Conservation (phyloP, 2,113 vertebrate genomes). For the Sturnira hondurensis region DNA sequence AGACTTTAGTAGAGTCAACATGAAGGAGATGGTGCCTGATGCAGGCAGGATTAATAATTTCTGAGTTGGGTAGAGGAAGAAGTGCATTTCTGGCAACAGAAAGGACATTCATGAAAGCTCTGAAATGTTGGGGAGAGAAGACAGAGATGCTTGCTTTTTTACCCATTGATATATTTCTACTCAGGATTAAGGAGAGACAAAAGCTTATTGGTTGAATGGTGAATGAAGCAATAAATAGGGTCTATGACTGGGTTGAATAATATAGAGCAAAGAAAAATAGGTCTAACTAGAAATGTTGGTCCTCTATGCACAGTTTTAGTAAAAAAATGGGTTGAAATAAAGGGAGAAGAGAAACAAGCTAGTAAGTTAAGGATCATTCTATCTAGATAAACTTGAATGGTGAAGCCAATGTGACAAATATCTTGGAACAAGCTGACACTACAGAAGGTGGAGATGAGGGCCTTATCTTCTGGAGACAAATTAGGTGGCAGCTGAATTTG, state of each 20-base stretch:
- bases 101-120: not conserved
- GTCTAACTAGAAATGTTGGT: not conserved
- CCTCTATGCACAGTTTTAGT: not conserved
- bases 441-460: not conserved
- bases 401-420: not conserved
- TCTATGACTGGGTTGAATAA: not conserved
- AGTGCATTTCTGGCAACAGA: not conserved
- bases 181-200: not conserved
- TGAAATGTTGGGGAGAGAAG: not conserved
- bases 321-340: not conserved
- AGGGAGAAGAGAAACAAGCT: not conserved
- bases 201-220: not conserved
- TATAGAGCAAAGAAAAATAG: not conserved
- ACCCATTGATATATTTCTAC: not conserved
- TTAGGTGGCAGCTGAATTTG: accelerated
- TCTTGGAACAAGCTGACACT: not conserved
- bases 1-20: not conserved
- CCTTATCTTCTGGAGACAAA: not conserved
- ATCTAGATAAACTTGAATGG: not conserved
- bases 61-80: not conserved
- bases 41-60: not conserved
- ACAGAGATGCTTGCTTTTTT: not conserved
- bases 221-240: not conserved
- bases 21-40: not conserved
- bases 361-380: not conserved